Evolutionary conservation across 2,888 invertebrate species (phyloP), one percentile per base, ranked within the genome.

Genomic region (Eupithecia subfuscata): DNA sequence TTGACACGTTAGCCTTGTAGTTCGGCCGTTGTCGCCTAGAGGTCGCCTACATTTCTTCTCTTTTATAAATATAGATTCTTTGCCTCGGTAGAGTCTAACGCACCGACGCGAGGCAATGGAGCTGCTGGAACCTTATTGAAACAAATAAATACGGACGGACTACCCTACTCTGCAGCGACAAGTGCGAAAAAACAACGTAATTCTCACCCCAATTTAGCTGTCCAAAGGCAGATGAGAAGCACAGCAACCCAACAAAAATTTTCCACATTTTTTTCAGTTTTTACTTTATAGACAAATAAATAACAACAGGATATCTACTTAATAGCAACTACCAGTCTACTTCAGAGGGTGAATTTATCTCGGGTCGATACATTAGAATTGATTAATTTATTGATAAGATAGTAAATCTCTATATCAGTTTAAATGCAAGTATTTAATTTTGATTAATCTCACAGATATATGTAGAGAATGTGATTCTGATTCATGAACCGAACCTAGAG

Each of bases 191-290:
- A 22, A 25, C 22, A 64, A 2, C 12, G 18, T 34, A 14, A 2
- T 12, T 37, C 68, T 68, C 9, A 68, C 68, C 68, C 68, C 68
- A 68, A 68, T 68, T 68, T 25, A 68, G 40, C 16, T 68, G 68
- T 22, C 68, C 68, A 43, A 22, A 68, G 14, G 43, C 68, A 68
- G 6, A 43, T 40, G 22, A 12, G 8, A 68, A 68, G 40, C 22
- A 68, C 14, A 68, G 16, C 22, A 68, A 25, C 1, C 37, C 43
- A 43, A 68, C 8, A 12, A 68, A 25, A 25, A 68, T 25, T 68
- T 68, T 68, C 68, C 68, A 68, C 68, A 68, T 68, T 14, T 43
- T 68, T 30, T 43, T 12, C 37, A n/a, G 22, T 40, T 22, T 22
- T 0, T 12, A 22, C 12, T 11, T 22, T n/a, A n/a, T 4, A 43